A percentile compares a stretch with the other conserved stretches of the same genome.
These are phyloP conservation scores for Proales similis DNA, from an alignment of 1,140 invertebrate species.

Conservation along the genomic window DNA sequence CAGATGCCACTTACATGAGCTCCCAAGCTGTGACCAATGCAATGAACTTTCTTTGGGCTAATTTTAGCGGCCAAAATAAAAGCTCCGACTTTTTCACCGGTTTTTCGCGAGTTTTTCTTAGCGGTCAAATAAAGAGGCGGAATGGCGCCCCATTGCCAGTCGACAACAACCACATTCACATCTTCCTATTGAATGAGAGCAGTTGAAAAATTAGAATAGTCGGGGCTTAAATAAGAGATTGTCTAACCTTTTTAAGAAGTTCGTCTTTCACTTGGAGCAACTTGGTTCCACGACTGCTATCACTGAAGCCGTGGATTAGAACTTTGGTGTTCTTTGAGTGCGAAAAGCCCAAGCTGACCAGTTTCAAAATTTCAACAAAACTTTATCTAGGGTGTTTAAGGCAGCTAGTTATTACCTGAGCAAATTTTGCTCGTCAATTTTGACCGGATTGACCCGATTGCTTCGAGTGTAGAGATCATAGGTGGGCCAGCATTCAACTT, in stretches of 20 bases:
- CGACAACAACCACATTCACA: slow-evolving; percentile 22
- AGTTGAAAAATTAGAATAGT: not conserved
- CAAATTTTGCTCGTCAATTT: not conserved
- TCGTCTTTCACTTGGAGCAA: slow-evolving; percentile 43
- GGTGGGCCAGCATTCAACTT: slow-evolving; percentile 11
- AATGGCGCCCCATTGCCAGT: slow-evolving; percentile 23
- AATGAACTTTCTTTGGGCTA: slow-evolving; percentile 56
- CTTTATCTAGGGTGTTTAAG: no score
- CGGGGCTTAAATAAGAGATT: not conserved
- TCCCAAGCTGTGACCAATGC: slow-evolving; percentile 82
- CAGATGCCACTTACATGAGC: slow-evolving; percentile 61
- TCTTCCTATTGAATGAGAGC: slow-evolving; percentile 9
- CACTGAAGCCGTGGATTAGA: slow-evolving; percentile 27
- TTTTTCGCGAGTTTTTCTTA: slow-evolving; percentile 66
- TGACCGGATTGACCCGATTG: not conserved
- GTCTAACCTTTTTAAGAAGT: slow-evolving; percentile 40
- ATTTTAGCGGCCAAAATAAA: slow-evolving; percentile 42
- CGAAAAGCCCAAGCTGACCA: not conserved
- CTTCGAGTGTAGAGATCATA: slow-evolving; percentile 13
- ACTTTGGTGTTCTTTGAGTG: slow-evolving; percentile 11
- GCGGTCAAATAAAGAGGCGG: slow-evolving; percentile 59
- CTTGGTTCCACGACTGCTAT: slow-evolving; percentile 38
- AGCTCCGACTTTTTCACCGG: slow-evolving; percentile 72
- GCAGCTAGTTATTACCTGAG: not conserved
- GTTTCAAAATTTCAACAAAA: not conserved